Percentiles rank a stretch among this genome's conserved stretches.
Evolutionary conservation across 2,113 vertebrate species (phyloP).

Genomic region (Ellobius talpinus): DNA sequence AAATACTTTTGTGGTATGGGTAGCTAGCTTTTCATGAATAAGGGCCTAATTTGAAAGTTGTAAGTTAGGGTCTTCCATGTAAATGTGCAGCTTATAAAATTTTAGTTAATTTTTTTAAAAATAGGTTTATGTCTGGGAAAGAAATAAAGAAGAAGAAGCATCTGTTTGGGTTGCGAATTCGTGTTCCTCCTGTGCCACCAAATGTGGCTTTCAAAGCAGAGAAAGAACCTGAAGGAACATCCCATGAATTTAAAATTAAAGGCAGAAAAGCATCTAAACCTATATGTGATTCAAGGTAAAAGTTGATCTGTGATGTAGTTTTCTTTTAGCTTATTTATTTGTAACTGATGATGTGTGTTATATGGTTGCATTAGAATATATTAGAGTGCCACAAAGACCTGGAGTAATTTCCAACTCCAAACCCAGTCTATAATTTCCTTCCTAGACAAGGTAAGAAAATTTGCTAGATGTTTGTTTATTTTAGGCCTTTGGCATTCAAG

Average conservation of each 20-base stretch:
- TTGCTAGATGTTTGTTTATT: constrained; percentile 25
- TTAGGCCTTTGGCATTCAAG: constrained; percentile 48
- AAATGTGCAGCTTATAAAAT: constrained; percentile 65
- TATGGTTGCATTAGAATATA: constrained; percentile 59
- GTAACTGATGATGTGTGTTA: constrained; percentile 65
- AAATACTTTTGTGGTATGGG: constrained; percentile 45
- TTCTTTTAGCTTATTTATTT: constrained; percentile 69
- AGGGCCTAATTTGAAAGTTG: constrained; percentile 55
- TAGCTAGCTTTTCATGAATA: constrained; percentile 56
- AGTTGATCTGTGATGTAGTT: constrained; percentile 69
- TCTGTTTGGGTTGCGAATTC: constrained; percentile 97
- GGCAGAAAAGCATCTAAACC: constrained; percentile 96
- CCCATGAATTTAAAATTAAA: constrained; percentile 97
- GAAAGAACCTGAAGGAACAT: constrained; percentile 93
- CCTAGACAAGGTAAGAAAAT: constrained; percentile 40
- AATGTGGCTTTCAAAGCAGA: constrained; percentile 92
- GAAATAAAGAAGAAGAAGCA: constrained; percentile 99
- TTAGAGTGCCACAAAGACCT: constrained; percentile 42
- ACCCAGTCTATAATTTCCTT: constrained; percentile 36
- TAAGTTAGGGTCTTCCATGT: constrained; percentile 61
- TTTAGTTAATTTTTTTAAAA: constrained; percentile 74
- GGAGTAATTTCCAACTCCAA: background rate
- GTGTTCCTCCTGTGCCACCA: constrained; percentile 95
- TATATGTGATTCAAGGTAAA: constrained; percentile 91
- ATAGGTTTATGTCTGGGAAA: constrained; percentile 99